Base-by-base conservation (phyloP, 2,888 invertebrate genomes). In the Tortricodes alternella region DNA sequence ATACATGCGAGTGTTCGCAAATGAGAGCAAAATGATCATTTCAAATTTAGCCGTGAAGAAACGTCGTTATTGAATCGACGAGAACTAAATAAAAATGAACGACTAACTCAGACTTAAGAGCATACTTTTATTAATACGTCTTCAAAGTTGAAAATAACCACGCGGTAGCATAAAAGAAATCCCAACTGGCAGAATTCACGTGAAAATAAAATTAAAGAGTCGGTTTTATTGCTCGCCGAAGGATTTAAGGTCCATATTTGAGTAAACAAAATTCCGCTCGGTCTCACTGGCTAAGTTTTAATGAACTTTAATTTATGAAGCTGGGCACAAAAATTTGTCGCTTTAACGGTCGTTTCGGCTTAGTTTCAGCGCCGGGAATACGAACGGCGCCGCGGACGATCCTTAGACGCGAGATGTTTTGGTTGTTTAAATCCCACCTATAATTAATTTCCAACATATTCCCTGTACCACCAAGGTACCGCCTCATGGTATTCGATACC, bases 231-330 rank as follows among this genome's bases (percentile, higher is more conserved):
- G 69, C 67, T 68, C 58, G 46, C 46, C 60, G 60, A 58, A 67
- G 65, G 68, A 62, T 71, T 76, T 76, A 76, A 67, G 72, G 78
- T 73, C 65, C 73, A 78, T 73, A 79, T 83, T 79, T 64, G 76
- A 62, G 65, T 69, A 73, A 75, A 76, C 73, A 71, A 74, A 78
- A 71, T 64, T 60, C 59, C 59, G 46, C 65, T 73, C 70, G 68
- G 66, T 67, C 65, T 53, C 71, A 59, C 62, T 63, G 67, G 64
- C 70, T 68, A 77, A 83, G 77, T 82, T 83, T 85, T 85, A 85
- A 86, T 85, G 83, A 83, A 84, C 70, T 74, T 79, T 78, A 83
- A 85, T 85, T 84, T 85, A 85, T 83, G 75, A 72, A 76, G 71
- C 66, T 67, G 64, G 69, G 68, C 64, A 70, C 73, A 80, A 78